Evolutionary conservation across 2,888 invertebrate genomes (phyloP).

Genomic region (Ophion slaviceki): DNA sequence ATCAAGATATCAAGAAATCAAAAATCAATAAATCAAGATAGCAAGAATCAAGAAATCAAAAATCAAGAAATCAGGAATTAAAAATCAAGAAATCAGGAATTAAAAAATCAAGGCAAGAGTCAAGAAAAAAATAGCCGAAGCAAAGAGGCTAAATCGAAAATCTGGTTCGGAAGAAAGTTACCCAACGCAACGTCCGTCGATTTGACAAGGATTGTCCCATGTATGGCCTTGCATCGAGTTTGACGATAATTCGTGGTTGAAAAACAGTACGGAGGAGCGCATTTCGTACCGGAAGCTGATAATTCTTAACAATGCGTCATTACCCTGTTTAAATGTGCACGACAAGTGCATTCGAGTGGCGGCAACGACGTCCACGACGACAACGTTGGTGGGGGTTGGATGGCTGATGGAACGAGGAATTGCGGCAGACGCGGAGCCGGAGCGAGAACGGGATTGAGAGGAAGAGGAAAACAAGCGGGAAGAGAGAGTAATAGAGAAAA

Average conservation of each 20-base stretch:
- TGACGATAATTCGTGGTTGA: slow-evolving; percentile 73
- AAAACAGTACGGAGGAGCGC: slow-evolving; percentile 50
- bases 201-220: slow-evolving; percentile 2
- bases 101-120: background rate
- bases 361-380: slow-evolving; percentile 66
- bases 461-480: slow-evolving; percentile 62
- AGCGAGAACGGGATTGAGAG: background rate
- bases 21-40: slow-evolving; percentile 28
- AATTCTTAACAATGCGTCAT: slow-evolving; percentile 82
- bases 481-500: slow-evolving; percentile 45
- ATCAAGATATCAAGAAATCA: background rate
- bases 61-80: background rate
- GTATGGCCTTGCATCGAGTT: slow-evolving; percentile 61
- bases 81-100: background rate
- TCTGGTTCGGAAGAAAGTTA: no score
- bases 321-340: slow-evolving; percentile 81
- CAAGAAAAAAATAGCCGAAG: no score
- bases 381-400: slow-evolving; percentile 56
- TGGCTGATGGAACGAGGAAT: slow-evolving; percentile 50
- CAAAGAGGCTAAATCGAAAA: no score
- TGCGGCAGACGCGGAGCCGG: slow-evolving; percentile 52
- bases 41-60: background rate
- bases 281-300: slow-evolving; percentile 74
- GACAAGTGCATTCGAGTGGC: slow-evolving; percentile 82
- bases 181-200: background rate